Evolutionary conservation across 2,797 vertebrate species (phyloP), one percentile per base, ranked within the genome.

Genomic region (Tiaroga cobitis): DNA sequence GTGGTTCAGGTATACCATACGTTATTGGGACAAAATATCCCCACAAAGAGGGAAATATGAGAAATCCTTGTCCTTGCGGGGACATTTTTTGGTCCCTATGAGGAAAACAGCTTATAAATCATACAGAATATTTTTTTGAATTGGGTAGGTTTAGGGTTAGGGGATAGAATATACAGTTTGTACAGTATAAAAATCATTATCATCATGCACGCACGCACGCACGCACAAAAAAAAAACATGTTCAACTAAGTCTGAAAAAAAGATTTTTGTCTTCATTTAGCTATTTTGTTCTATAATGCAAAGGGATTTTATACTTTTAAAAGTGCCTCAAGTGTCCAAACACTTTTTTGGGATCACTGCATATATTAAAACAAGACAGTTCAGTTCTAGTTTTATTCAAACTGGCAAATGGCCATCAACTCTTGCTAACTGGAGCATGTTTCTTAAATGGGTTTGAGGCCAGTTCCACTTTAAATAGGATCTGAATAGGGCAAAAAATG

Each of bases 371-470:
- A 49, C 26, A 19, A 49, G 10, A 10, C 56, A 63, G 43, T 8
- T 51, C 10, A 29, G 37, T 59, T 72, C 37, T 79, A 69, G 19
- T 70, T 83, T 67, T 54, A 51, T 82, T 43, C 80, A 29, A 19
- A 32, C 49, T 82, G 68, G 80, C 51, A 82, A 82, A 82, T 41
- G 49, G 80, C 67, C 49, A 82, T 41, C 10, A 43, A 82, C 34
- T 59, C 37, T 56, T 65, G 59, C 19, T 49, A 75, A 83, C 72
- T 67, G 26, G 81, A 83, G 41, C 72, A 76, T 74, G 81, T 76
- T 76, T 67, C n/a, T 29, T 51, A 83, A 77, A 67, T 54, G 29
- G 61, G 41, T 68, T 68, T 77, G 43, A 54, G 46, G 46, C 61
- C 82, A 54, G 54, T 63, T 74, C 56, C 19, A 18, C 70, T 82